These are phyloP conservation scores for Cybosia mesomella DNA, from an alignment of 2,888 invertebrate genomes.

Conservation along the genomic window DNA sequence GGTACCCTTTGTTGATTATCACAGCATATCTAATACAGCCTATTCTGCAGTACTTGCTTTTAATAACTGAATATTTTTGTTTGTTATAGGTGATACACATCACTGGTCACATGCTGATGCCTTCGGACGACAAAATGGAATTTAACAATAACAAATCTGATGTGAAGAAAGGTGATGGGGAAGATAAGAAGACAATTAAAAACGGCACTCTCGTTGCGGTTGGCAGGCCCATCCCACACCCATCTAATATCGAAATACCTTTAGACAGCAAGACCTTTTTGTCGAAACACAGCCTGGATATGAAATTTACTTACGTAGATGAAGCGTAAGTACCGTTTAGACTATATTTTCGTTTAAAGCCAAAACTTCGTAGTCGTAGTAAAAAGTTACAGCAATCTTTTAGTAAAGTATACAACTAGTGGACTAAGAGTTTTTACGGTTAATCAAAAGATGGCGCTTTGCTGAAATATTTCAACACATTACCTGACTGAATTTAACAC, in stretches of 20 bases:
- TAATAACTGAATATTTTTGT: not conserved
- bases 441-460: conserved; percentile 75
- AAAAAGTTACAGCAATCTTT: not conserved
- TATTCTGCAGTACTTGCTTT: too few species aligned
- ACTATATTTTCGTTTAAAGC: not conserved
- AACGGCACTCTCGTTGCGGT: conserved; percentile 90
- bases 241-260: conserved; percentile 96
- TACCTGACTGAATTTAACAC: conserved; percentile 71
- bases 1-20: not conserved
- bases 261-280: conserved; percentile 96
- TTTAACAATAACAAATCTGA: conserved; percentile 66
- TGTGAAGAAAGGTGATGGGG: conserved; percentile 68
- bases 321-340: conserved; percentile 92
- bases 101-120: conserved; percentile 91
- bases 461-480: conserved; percentile 53
- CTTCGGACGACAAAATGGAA: conserved; percentile 60
- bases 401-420: not conserved
- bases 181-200: conserved; percentile 60
- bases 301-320: conserved; percentile 98
- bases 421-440: conserved; percentile 28
- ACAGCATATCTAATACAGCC: not conserved
- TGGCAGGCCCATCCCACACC: conserved; percentile 94
- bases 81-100: conserved; percentile 93
- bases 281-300: conserved; percentile 96
- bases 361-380: not conserved